These are phyloP conservation scores for Aradophagus sp. DNA, from an alignment of 1,140 invertebrate species.

Conservation along the genomic window DNA sequence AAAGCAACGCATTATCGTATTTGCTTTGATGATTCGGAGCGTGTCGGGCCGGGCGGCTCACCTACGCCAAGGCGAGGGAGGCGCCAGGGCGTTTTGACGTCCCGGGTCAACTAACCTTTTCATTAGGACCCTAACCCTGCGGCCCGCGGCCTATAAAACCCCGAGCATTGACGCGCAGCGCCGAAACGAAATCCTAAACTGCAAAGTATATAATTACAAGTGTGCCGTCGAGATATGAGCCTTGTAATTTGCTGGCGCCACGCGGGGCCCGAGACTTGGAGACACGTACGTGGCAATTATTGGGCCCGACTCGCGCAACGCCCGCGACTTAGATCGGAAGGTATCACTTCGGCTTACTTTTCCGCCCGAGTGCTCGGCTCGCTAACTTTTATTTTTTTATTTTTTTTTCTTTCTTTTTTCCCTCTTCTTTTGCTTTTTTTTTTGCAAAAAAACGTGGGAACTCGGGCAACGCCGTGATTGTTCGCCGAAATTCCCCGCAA, in stretches of 20 bases:
- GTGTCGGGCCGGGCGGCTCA: constrained; percentile 11
- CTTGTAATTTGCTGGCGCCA: constrained; percentile 61
- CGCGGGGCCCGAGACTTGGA: constrained; percentile 46
- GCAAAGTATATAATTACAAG: constrained; percentile 58
- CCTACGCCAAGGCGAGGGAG: constrained; percentile 57
- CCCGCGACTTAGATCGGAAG: constrained; percentile 2
- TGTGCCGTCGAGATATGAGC: constrained; percentile 56
- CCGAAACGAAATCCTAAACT: constrained; percentile 56
- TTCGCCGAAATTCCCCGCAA: too few species aligned
- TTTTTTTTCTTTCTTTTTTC: too few species aligned
- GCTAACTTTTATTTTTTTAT: too few species aligned
- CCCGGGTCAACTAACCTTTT: constrained; percentile 74
- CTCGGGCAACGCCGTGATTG: too few species aligned
- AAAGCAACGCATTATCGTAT: constrained; percentile 49
- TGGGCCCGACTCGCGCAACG: constrained; percentile 27
- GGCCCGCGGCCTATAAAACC: constrained; percentile 65
- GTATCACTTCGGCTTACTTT: too few species aligned
- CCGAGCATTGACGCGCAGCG: constrained; percentile 70
- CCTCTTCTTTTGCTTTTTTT: too few species aligned
- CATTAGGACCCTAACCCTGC: constrained; percentile 67
- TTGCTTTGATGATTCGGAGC: constrained; percentile 50
- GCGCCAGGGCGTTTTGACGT: constrained; percentile 72
- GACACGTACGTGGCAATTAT: constrained; percentile 58
- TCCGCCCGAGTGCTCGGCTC: too few species aligned
- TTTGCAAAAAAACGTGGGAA: too few species aligned